Base-by-base conservation (phyloP, 2,888 invertebrate genomes). In the Archaeoteleia sp. region DNA sequence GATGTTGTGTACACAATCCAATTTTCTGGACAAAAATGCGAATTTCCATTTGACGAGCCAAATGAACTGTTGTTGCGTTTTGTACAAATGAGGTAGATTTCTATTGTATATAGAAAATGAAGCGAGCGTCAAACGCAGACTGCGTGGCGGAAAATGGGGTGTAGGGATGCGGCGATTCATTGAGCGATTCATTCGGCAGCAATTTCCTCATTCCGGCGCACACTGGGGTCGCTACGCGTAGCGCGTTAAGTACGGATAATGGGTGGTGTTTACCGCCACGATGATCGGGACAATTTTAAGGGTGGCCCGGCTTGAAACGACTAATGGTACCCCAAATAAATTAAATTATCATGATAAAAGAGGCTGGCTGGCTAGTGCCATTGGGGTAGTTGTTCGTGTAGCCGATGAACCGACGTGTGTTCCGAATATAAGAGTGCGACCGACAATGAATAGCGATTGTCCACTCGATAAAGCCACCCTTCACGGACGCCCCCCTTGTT, bases 291-390 rank as follows among this genome's bases (percentile, higher is more conserved):
- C 78, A 71, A 78, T 81, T 81, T 75, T 75, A 81, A 78, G 78
- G 78, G 77, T 74, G 73, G 71, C 53, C 30, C 49, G 78, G 77
- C 79, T 77, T 79, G 78, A 81, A 82, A 73, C 75, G 79, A 75
- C 82, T 80, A 81, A 80, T 81, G 77, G 79, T 72, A 76, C 74
- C 75, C 79, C 78, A 81, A 82, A 83, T 82, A 82, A 82, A 83
- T 83, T 81, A 83, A 83, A 83, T 83, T 83, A 83, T 83, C 82
- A 83, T 83, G 75, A 83, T 82, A 83, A 83, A 82, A 72, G 76
- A 70, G 70, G 65, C 42, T 20, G 37, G 55, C 57, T 27, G 46
- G 51, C 27, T 27, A 57, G 46, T 53, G 45, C 12, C 17, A 23
- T 12, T 35, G 17, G 27, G 25, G 53, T 35, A 57, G 45, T 70